These are phyloP conservation scores for Spermophilus dauricus DNA, from an alignment of 2,113 vertebrate species.

Conservation along the genomic window DNA sequence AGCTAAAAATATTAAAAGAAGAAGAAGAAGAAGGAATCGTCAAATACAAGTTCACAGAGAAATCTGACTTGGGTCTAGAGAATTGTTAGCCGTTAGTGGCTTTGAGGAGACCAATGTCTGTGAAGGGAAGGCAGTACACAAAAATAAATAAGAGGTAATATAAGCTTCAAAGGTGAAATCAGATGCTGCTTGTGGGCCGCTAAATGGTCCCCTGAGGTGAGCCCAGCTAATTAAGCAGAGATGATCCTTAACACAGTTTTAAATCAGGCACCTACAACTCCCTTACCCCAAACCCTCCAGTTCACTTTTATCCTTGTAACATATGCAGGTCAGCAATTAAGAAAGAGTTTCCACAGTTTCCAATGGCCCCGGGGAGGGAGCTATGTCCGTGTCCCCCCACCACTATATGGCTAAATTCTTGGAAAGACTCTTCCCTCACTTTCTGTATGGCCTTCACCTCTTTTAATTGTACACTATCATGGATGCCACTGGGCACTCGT, in stretches of 20 bases:
- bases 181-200: neutral
- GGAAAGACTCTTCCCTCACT: neutral
- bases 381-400: neutral
- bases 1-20: no score
- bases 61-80: neutral
- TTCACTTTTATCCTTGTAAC: neutral
- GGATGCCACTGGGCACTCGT: neutral
- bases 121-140: neutral
- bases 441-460: neutral
- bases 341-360: neutral
- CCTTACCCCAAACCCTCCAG: neutral
- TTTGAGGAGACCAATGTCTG: neutral
- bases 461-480: neutral
- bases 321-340: neutral
- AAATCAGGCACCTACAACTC: neutral
- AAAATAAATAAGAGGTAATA: neutral
- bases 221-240: neutral
- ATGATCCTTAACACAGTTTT: neutral
- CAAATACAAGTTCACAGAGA: neutral
- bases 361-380: neutral
- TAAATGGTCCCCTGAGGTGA: neutral
- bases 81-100: neutral
- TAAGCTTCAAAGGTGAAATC: neutral
- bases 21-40: neutral
- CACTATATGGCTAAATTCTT: neutral